These are phyloP conservation scores for Pterocles orientalis DNA, from an alignment of 2,113 vertebrate genomes.

Conservation along the genomic window DNA sequence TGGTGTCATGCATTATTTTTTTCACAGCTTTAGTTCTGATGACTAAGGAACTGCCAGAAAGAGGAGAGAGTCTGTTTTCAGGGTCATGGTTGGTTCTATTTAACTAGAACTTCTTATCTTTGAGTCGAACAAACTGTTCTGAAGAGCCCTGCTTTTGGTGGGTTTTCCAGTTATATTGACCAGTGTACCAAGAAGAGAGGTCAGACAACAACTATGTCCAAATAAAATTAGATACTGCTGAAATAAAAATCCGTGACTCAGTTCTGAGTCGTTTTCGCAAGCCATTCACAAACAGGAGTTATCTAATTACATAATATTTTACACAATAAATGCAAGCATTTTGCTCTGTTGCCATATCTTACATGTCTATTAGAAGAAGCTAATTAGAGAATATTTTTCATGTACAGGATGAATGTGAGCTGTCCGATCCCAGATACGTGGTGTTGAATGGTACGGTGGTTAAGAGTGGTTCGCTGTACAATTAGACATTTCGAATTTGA, in stretches of 20 bases:
- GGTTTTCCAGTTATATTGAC: background rate
- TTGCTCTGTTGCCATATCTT: background rate
- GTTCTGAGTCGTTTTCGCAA: background rate
- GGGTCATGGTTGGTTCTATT: background rate
- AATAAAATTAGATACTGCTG: background rate
- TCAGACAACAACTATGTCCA: background rate
- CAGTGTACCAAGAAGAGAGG: background rate
- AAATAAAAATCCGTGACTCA: background rate
- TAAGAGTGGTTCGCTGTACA: background rate
- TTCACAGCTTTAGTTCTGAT: slow-evolving; percentile 10
- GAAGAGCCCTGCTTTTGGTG: background rate
- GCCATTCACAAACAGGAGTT: background rate
- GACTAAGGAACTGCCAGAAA: slow-evolving; percentile 7
- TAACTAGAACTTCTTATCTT: background rate
- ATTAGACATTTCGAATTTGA: background rate
- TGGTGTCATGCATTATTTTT: background rate
- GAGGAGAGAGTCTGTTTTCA: background rate
- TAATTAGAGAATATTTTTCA: slow-evolving; percentile 10
- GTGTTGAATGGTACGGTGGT: background rate
- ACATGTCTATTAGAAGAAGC: background rate
- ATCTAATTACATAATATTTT: slow-evolving; percentile 3
- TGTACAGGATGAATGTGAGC: background rate
- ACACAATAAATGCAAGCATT: background rate
- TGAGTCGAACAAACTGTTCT: background rate
- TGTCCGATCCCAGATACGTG: background rate